Conservation (phyloP, 2,888 invertebrate genomes). For the Leptopilina syphax region DNA sequence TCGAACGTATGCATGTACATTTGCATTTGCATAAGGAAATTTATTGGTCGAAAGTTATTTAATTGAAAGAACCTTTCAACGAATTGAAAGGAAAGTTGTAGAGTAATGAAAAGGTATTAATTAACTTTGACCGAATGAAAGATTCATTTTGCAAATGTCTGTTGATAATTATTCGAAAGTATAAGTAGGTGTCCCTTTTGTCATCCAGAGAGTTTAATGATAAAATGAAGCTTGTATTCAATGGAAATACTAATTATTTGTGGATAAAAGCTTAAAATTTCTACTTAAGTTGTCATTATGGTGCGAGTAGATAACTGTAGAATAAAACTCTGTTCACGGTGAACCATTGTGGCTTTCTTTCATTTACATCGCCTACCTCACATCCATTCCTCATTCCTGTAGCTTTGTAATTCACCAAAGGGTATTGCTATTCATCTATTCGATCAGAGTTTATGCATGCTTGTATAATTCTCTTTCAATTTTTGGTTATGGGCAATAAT, state of each 20-base stretch:
- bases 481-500: no score
- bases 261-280: constrained; percentile 49
- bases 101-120: not conserved
- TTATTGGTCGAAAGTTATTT: not conserved
- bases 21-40: constrained; percentile 53
- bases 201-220: constrained; percentile 8
- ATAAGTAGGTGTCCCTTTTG: constrained; percentile 34
- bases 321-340: constrained; percentile 73
- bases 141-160: constrained; percentile 51
- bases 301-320: constrained; percentile 68
- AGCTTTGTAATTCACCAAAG: constrained; percentile 53
- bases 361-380: constrained; percentile 68
- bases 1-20: constrained; percentile 60
- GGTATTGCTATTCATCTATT: constrained; percentile 48
- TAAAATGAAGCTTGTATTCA: constrained; percentile 33
- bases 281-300: constrained; percentile 65
- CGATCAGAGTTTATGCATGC: constrained; percentile 75
- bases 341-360: constrained; percentile 74
- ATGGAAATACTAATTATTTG: not conserved
- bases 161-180: constrained; percentile 34
- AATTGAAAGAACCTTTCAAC: not conserved
- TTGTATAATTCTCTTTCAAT: constrained; percentile 78
- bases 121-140: not conserved
- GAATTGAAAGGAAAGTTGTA: not conserved
- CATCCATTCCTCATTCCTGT: constrained; percentile 56